phyloP scores from a whole-genome alignment of 2,113 vertebrate genomes.

The Actenoides lindsayi region DNA sequence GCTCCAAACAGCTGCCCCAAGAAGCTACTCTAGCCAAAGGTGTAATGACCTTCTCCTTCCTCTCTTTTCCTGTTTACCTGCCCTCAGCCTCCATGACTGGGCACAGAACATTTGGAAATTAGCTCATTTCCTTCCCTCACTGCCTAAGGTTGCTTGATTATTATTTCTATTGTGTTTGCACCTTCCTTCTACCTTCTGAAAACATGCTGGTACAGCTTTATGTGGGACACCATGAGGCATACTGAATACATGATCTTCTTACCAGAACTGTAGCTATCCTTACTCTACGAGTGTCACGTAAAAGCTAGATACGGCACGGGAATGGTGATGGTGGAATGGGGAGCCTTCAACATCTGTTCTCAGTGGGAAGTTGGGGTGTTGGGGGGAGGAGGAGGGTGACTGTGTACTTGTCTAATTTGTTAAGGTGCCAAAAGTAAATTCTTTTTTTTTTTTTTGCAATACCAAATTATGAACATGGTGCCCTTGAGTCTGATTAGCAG shows the following conservation, averaged over 20 bases:
- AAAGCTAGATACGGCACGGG: neutral
- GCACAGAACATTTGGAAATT: constrained; percentile 55
- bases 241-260: neutral
- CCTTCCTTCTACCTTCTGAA: constrained; percentile 58
- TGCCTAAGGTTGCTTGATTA: constrained; percentile 39
- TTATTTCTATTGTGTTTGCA: constrained; percentile 64
- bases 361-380: neutral
- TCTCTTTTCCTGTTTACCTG: constrained; percentile 67
- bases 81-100: constrained; percentile 13
- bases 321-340: neutral
- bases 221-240: neutral
- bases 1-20: neutral
- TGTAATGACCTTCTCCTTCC: constrained; percentile 64
- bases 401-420: neutral
- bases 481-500: neutral
- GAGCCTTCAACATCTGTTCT: neutral
- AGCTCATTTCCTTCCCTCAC: constrained; percentile 67
- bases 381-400: neutral
- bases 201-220: neutral
- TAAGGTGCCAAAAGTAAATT: neutral
- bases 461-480: neutral
- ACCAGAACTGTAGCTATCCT: neutral
- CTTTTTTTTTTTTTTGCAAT: neutral
- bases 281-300: rapidly evolving
- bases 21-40: constrained; percentile 46